A percentile compares a stretch with the other conserved stretches of the same genome.
These are phyloP conservation scores for Toxotes chatareus DNA, from an alignment of 2,113 vertebrate species.

Conservation along the genomic window DNA sequence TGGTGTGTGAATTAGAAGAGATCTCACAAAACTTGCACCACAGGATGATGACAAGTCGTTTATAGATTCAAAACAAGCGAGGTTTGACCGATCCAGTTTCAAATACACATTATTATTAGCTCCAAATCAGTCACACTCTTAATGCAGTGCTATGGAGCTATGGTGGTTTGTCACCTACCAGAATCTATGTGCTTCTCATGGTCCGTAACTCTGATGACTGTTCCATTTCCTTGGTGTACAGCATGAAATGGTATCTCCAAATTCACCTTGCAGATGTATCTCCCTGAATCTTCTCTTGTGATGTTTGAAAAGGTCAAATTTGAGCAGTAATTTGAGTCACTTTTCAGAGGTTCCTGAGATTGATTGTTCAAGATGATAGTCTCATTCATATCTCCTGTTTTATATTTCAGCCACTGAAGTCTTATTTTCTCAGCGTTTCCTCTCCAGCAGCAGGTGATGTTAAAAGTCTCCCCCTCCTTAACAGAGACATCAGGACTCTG, in stretches of 20 bases:
- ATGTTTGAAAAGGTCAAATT: not conserved
- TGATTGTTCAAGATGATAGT: fast-evolving
- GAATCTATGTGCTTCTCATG: not conserved
- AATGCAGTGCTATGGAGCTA: no score
- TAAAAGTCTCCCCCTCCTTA: fast-evolving
- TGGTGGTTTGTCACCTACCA: slow-evolving; percentile 3
- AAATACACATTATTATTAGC: not conserved
- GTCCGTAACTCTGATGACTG: slow-evolving; percentile 39
- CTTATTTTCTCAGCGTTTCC: fast-evolving
- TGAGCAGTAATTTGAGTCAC: fast-evolving
- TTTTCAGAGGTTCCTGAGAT: fast-evolving
- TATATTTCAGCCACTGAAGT: not conserved
- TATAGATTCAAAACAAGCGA: no score
- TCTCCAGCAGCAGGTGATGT: slow-evolving; percentile 52
- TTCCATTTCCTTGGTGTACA: fast-evolving
- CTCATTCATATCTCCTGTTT: fast-evolving
- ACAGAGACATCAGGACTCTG: slow-evolving; percentile 36
- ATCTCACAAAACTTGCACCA: no score
- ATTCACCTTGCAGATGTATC: not conserved
- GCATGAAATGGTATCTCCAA: fast-evolving
- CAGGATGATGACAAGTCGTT: no score
- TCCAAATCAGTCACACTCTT: not conserved
- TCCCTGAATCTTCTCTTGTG: not conserved
- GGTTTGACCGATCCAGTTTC: not conserved
- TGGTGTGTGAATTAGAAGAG: not conserved